Evolutionary conservation across 2,888 invertebrate species (phyloP), one percentile per base, ranked within the genome.

Genomic region (Ochropacha duplaris): DNA sequence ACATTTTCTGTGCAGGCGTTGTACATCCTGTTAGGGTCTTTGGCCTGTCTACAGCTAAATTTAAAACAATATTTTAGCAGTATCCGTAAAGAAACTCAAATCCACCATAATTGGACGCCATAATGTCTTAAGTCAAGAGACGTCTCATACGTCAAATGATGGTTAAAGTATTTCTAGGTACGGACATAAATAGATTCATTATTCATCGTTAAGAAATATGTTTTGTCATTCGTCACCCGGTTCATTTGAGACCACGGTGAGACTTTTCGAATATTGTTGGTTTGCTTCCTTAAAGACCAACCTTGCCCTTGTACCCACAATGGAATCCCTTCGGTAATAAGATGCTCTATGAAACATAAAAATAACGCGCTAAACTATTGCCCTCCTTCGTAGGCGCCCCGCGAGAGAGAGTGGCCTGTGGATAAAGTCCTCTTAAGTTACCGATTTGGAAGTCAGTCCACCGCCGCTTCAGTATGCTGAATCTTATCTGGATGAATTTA

Each of bases 131-230:
- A 19, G 44, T 44, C 44, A 44, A 44, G 44, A 44, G 16, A 9
- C 2, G 16, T 16, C 39, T 44, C 8, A 19, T 19, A 19, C 44
- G 44, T 44, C 16, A 39, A 39, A 39, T n/a, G n/a, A 39, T 16
- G 9, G 19, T 44, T 44, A 19, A 39, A 39, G 39, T 16, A 44
- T 44, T 44, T 44, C 44, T 44, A 19, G 44, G 19, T 19, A 19
- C 2, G 6, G 16, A 44, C 44, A 9, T 16, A 44, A 19, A 44
- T 44, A 44, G 44, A 44, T 44, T 44, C 19, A 44, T 44, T 44
- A 44, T 44, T 44, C 44, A 44, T 44, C 44, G 44, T 44, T 44
- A 9, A 44, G 44, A 44, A 44, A 44, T 44, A 44, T 44, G 44
- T 44, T 44, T 16, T 44, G 16, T 44, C 44, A 44, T 44, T 44